A percentile compares a stretch with the other conserved stretches of the same genome.
Evolutionary conservation across 2,797 vertebrate species (phyloP).

Genomic region (Borostomias antarcticus): DNA sequence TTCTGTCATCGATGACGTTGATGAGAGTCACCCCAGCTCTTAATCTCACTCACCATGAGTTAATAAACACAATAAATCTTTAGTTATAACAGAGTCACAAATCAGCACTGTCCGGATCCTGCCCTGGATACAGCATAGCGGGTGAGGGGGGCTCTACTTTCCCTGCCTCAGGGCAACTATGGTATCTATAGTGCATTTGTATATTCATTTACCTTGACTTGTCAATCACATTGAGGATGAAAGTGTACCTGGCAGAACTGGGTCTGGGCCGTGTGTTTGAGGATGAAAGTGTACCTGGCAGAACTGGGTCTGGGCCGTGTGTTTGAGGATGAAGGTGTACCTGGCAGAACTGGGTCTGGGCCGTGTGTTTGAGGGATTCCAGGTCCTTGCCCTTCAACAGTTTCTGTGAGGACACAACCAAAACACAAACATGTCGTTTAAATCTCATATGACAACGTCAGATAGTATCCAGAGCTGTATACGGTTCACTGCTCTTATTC

Average conservation of each 20-base stretch:
- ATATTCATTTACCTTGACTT: slow-evolving; percentile 27
- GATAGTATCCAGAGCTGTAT: too few relatives aligned
- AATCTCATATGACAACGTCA: too few relatives aligned
- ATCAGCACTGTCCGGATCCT: neutral
- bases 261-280: too few relatives aligned
- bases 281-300: too few relatives aligned
- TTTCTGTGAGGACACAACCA: slow-evolving; percentile 68
- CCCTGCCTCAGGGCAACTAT: slow-evolving; percentile 31
- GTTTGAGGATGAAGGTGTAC: too few relatives aligned
- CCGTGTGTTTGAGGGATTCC: slow-evolving; percentile 78
- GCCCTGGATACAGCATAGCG: too few relatives aligned
- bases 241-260: too few relatives aligned
- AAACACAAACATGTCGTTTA: neutral
- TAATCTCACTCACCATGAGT: neutral
- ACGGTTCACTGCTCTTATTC: too few relatives aligned
- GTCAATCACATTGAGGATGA: slow-evolving; percentile 39
- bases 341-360: slow-evolving; percentile 84
- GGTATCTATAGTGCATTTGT: slow-evolving; percentile 13
- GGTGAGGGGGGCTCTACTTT: neutral
- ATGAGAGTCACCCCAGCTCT: too few relatives aligned
- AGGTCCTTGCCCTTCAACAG: slow-evolving; percentile 84
- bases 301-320: too few relatives aligned
- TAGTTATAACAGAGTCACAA: neutral
- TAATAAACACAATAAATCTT: slow-evolving; percentile 1
- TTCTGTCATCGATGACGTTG: too few relatives aligned